Base-by-base conservation (phyloP, 1,140 invertebrate species). In the Philotrypesis tridentata region DNA sequence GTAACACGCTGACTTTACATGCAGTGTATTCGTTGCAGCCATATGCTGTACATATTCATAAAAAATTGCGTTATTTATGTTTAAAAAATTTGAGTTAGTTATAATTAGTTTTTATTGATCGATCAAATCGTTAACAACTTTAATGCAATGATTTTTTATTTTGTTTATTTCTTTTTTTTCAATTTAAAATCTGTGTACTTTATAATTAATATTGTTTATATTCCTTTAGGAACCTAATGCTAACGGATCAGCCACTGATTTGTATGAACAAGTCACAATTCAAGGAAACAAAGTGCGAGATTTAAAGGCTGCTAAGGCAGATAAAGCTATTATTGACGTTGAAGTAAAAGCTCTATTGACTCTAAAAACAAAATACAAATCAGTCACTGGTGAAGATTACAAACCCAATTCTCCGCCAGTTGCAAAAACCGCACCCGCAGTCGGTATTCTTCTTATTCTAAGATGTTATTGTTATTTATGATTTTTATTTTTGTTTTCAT, bases 311-410 rank as follows among this genome's bases (percentile, higher is more conserved):
- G 88, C 87, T 27, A 93, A 93, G 83, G 90, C 91, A 31, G 84
- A 86, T 31, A 86, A 87, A 75, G 74, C 75, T 33, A 17, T 27
- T 2, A 80, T 89, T 43, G 83, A 83, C 27, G 23, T 17, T 11
- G 81, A 84, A 87, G 94, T 96, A 0, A 94, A 96, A 85, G 85
- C 88, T 27, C 89, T 97, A 21, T 87, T 96, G 7, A 88, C 86
- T 1, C 88, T 96, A 2, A 97, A 97, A 91, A 89, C 92, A 29
- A 92, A 95, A 71, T 96, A 93, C 88, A 96, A 96, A 90, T 88
- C 89, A 77, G 83, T 91, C 2, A 93, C 93, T 17, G 95, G 94
- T 33, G 83, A 89, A 81, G 95, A 96, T 82, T 96, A 95, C 95
- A 95, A 93, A 83, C 91, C 93, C 8, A 89, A 88, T 75, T 86